These are phyloP conservation scores for Cinara cedri DNA, from an alignment of 2,888 invertebrate genomes.

Conservation along the genomic window DNA sequence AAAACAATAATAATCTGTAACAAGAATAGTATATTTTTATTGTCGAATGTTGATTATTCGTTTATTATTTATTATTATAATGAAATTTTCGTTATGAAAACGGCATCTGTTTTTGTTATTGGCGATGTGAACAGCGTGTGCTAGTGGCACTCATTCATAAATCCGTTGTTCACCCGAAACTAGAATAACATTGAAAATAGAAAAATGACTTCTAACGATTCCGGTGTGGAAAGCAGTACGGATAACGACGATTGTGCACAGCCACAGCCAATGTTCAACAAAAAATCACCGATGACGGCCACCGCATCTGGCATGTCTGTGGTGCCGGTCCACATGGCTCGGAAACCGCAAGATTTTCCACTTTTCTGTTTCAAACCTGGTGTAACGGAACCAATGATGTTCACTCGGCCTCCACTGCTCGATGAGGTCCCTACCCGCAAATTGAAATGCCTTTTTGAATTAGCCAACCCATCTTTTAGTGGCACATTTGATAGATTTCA, in stretches of 20 bases:
- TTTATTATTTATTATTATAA: no score
- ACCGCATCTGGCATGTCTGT: not conserved
- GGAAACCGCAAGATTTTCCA: constrained; percentile 16
- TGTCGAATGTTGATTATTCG: no score
- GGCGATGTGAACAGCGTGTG: not conserved
- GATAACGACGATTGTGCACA: constrained; percentile 71
- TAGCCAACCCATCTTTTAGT: constrained; percentile 54
- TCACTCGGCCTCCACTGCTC: constrained; percentile 12
- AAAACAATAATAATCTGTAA: constrained; percentile 27
- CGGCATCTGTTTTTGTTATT: no score
- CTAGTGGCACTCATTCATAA: no score
- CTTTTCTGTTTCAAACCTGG: constrained; percentile 33
- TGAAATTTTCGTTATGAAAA: no score
- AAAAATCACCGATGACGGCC: not conserved
- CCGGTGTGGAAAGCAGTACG: constrained; percentile 76
- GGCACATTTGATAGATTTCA: constrained; percentile 45
- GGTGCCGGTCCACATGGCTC: not conserved
- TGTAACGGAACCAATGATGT: constrained; percentile 31
- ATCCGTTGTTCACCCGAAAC: no score
- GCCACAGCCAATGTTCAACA: constrained; percentile 58
- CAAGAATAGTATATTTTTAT: not conserved
- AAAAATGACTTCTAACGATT: constrained; percentile 68
- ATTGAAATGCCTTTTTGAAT: constrained; percentile 58
- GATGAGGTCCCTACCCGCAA: constrained; percentile 26
- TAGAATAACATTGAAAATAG: no score